Conservation (phyloP, 2,113 vertebrate genomes). For the Seriola aureovittata region DNA sequence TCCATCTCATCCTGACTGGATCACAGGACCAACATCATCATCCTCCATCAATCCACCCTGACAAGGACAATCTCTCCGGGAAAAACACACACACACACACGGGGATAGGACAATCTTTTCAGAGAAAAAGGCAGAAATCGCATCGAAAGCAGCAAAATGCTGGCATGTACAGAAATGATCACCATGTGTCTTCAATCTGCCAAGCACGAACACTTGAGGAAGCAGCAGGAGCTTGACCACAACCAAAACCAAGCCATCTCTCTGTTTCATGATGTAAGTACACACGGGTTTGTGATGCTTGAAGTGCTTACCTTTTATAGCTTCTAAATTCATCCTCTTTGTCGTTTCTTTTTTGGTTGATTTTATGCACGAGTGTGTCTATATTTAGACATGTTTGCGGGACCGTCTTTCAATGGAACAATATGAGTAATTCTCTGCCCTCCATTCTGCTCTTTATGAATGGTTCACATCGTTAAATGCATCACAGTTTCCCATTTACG, state of each 20-base stretch:
- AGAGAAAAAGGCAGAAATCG: background rate
- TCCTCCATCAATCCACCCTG: constrained; percentile 25
- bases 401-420: constrained; percentile 2
- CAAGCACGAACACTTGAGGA: constrained; percentile 77
- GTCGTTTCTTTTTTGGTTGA: background rate
- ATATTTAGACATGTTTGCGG: background rate
- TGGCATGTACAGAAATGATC: constrained; percentile 82
- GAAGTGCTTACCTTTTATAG: background rate
- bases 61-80: constrained; percentile 47
- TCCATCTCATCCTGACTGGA: constrained; percentile 55
- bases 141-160: constrained; percentile 65
- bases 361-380: background rate
- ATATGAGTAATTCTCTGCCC: constrained; percentile 20
- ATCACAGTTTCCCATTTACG: constrained; percentile 31
- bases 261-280: constrained; percentile 80
- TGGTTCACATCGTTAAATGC: constrained; percentile 24
- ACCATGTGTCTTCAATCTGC: constrained; percentile 84
- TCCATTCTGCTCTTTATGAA: constrained; percentile 52
- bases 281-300: background rate
- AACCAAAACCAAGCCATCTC: constrained; percentile 76
- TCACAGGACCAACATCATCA: constrained; percentile 34
- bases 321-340: background rate
- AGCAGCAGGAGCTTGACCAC: constrained; percentile 72
- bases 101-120: background rate
- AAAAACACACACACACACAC: background rate